A percentile compares a stretch with the other conserved stretches of the same genome.
Evolutionary conservation across 2,797 vertebrate genomes (phyloP).

Genomic region (Hoplostethus atlanticus): DNA sequence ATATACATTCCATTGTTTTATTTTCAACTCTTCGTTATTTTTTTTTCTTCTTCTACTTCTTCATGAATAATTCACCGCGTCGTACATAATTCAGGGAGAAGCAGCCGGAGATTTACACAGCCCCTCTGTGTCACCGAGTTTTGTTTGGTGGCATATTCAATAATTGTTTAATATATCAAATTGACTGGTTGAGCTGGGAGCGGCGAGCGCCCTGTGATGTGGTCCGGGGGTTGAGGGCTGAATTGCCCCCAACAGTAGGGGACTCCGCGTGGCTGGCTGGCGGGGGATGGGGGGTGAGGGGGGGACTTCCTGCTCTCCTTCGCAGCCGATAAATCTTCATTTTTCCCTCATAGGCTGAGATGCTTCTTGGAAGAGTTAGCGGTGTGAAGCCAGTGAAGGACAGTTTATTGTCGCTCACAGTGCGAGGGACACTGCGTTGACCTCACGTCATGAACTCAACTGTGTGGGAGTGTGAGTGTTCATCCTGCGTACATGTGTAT

Average conservation of each 20-base stretch:
- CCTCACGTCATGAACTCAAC: conserved; percentile 26
- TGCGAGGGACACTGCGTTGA: conserved; percentile 32
- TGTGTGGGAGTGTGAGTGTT: conserved; percentile 1
- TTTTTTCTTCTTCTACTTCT: conserved; percentile 58
- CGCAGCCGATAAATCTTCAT: conserved; percentile 60
- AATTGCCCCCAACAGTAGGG: conserved; percentile 37
- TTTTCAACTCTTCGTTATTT: conserved; percentile 45
- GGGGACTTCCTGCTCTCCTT: conserved; percentile 48
- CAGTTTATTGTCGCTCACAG: conserved; percentile 53
- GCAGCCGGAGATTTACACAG: conserved; percentile 81
- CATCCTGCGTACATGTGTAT: conserved; percentile 16
- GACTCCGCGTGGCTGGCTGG: conserved; percentile 34
- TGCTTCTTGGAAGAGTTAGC: conserved; percentile 51
- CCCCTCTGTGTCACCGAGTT: conserved; percentile 80
- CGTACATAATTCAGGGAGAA: conserved; percentile 82
- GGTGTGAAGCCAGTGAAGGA: conserved; percentile 63
- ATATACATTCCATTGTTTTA: conserved; percentile 69
- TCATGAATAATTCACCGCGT: conserved; percentile 81
- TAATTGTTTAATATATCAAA: conserved; percentile 87
- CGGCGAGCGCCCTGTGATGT: conserved; percentile 44
- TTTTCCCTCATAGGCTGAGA: conserved; percentile 62
- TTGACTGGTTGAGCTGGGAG: conserved; percentile 76
- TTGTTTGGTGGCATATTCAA: conserved; percentile 86
- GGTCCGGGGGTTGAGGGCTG: conserved; percentile 37
- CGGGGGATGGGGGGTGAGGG: neutral